Evolutionary conservation across 2,888 invertebrate species (phyloP).

Genomic region (Anorthoa munda): DNA sequence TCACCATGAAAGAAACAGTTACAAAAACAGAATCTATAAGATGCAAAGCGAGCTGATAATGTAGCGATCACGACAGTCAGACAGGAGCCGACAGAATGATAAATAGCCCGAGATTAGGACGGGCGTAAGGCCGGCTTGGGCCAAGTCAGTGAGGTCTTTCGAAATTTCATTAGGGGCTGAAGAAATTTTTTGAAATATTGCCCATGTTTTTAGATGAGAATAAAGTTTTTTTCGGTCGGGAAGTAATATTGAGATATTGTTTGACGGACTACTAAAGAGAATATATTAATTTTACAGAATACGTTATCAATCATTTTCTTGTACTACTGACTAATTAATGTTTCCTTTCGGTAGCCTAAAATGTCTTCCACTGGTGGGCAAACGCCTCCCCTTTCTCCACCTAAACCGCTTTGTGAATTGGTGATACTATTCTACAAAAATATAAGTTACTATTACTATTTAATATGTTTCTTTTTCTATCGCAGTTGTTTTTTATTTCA

Average conservation of each 20-base stretch:
- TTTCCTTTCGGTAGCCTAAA: too few relatives aligned
- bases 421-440: too few relatives aligned
- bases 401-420: too few relatives aligned
- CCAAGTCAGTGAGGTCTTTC: slow-evolving; percentile 51
- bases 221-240: slow-evolving; percentile 6
- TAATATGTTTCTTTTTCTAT: too few relatives aligned
- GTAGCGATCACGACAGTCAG: slow-evolving; percentile 60
- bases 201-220: slow-evolving; percentile 13
- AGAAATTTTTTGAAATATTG: slow-evolving; percentile 51
- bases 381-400: too few relatives aligned
- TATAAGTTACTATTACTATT: too few relatives aligned
- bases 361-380: too few relatives aligned
- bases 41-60: slow-evolving; percentile 66
- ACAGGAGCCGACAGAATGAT: slow-evolving; percentile 64
- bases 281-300: too few relatives aligned
- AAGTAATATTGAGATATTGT: background rate
- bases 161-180: slow-evolving; percentile 60
- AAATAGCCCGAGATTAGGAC: slow-evolving; percentile 65
- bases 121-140: slow-evolving; percentile 40
- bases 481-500: too few relatives aligned
- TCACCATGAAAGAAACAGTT: background rate
- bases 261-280: background rate
- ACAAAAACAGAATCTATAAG: slow-evolving; percentile 40
- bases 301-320: too few relatives aligned
- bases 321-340: too few relatives aligned